These are phyloP conservation scores for Danio kyathit DNA, from an alignment of 2,797 vertebrate genomes.

Conservation along the genomic window DNA sequence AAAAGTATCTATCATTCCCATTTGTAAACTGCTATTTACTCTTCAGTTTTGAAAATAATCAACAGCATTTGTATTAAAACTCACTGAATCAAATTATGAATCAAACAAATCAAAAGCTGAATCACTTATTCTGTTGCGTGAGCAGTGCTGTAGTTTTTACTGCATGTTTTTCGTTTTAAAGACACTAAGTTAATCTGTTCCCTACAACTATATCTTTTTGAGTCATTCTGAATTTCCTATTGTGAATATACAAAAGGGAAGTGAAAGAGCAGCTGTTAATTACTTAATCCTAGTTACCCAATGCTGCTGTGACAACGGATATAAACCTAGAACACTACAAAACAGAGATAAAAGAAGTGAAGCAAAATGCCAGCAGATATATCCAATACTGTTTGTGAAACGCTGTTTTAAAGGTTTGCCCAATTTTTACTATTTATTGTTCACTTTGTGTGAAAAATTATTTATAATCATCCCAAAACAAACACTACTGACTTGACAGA, in stretches of 20 bases:
- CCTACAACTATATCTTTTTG: conserved; percentile 40
- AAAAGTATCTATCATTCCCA: too few species aligned
- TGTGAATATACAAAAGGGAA: conserved; percentile 64
- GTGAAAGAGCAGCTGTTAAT: conserved; percentile 66
- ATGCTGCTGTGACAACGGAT: conserved; percentile 58
- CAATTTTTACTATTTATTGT: not conserved
- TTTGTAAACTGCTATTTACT: too few species aligned
- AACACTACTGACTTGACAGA: not conserved
- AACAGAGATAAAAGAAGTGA: not conserved
- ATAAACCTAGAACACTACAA: not conserved
- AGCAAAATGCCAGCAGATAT: not conserved
- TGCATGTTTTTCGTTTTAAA: not conserved
- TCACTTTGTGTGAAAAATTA: not conserved
- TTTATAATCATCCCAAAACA: not conserved
- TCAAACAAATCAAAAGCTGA: too few species aligned
- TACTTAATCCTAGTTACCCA: conserved; percentile 57
- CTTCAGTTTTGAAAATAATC: too few species aligned
- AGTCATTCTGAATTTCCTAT: conserved; percentile 71
- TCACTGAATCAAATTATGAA: too few species aligned
- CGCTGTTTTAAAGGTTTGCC: not conserved
- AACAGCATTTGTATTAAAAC: too few species aligned
- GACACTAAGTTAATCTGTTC: not conserved
- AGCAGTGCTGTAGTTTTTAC: not conserved
- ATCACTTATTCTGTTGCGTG: too few species aligned
- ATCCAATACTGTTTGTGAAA: not conserved